Evolutionary conservation across 2,888 invertebrate species (phyloP), one percentile per base, ranked within the genome.

Genomic region (Nymphalis polychloros): DNA sequence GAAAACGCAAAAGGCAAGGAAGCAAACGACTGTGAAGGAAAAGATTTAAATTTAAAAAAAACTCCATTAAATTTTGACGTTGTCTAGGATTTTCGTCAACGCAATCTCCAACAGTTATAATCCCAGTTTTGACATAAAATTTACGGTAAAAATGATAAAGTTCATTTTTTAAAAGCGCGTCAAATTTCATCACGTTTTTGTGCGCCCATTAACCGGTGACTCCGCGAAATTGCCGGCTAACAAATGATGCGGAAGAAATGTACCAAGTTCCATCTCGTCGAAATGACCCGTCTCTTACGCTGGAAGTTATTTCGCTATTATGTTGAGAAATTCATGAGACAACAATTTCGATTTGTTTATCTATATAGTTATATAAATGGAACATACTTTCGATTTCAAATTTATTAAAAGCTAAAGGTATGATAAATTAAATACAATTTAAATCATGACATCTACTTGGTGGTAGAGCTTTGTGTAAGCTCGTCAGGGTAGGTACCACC

Each of bases 191-290:
- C 66, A 61, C 66, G 66, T 66, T 66, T 66, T 61, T 61, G 53
- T 66, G 66, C 31, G 59, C 23, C 53, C 66, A 66, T 66, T 66
- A 66, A 61, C 66, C 52, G 61, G 66, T 66, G 66, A 66, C 66
- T 66, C 47, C 48, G 66, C 66, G 52, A 61, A 66, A 66, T 61
- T 48, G 59, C 60, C 60, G 49, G 53, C 53, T 61, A 53, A 47
- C 55, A 66, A 66, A 66, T 66, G 66, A 61, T 47, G 61, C 55
- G 61, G 66, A 66, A 66, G 61, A 66, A 66, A 66, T 52, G 61
- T 53, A 53, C 53, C 53, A 17, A 23, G 23, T 53, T 57, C 41
- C 57, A 31, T 57, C 57, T 48, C 27, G 20, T 52, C 49, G 8
- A 64, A 68, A 68, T 61, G 61, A 57, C 64, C 61, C 49, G 61